Evolutionary conservation across 1,140 invertebrate genomes (phyloP).

Genomic region (Drosophila miranda): DNA sequence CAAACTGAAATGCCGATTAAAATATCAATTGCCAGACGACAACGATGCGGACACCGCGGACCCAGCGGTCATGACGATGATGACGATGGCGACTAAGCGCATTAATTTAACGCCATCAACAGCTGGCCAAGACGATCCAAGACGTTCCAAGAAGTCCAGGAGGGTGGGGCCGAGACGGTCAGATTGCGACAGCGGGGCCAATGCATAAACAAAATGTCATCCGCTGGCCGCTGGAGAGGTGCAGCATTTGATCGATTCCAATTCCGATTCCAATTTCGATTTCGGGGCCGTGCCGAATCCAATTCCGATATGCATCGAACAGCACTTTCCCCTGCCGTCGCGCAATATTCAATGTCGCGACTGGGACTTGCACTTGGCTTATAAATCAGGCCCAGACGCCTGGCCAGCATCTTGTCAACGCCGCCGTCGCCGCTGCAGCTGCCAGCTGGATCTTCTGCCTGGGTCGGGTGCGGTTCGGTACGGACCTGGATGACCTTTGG

Average conservation of each 20-base stretch:
- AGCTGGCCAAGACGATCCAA: conserved; percentile 41
- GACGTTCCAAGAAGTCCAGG: conserved; percentile 10
- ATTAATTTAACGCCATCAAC: conserved; percentile 74
- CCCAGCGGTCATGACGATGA: conserved; percentile 4
- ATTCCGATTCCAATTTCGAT: conserved; percentile 27
- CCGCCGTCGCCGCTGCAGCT: conserved; percentile 22
- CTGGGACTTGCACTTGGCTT: conserved; percentile 48
- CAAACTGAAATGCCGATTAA: conserved; percentile 76
- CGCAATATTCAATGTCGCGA: conserved; percentile 62
- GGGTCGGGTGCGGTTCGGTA: not conserved
- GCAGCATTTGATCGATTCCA: conserved; percentile 26
- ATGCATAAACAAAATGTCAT: conserved; percentile 39
- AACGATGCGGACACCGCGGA: conserved; percentile 16
- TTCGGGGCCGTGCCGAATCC: not conserved
- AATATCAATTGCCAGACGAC: conserved; percentile 67
- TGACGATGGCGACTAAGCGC: conserved; percentile 64
- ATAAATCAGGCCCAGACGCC: conserved; percentile 40
- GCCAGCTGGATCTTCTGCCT: conserved; percentile 21
- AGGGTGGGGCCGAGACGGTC: no score
- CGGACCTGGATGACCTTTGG: conserved; percentile 35
- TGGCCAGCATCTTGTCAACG: conserved; percentile 41
- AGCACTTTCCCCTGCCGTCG: conserved; percentile 48
- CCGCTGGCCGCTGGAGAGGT: conserved; percentile 13
- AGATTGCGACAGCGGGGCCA: no score
- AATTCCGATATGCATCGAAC: conserved; percentile 22